Base-by-base conservation (phyloP, 2,797 vertebrate genomes). In the Silurus aristotelis region DNA sequence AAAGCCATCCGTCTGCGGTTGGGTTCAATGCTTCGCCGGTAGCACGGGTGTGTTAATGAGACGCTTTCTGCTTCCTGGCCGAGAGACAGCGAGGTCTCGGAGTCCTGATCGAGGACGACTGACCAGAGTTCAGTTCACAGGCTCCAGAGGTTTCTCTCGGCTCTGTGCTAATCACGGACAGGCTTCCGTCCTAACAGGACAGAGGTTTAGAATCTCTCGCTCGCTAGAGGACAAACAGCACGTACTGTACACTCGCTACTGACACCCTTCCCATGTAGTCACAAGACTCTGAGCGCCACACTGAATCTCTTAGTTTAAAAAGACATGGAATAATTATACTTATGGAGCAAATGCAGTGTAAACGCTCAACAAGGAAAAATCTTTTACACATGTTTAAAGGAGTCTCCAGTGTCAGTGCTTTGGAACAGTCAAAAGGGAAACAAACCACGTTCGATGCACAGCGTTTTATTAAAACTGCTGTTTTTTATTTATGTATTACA, bases 111-210 rank as follows among this genome's bases (percentile, higher is more conserved):
- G 22, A 67, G 64, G 25, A 52, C 64, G 20, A 43, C 71, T 82
- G 82, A 46, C 80, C 78, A 6, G 25, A 56, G 85, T 76, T 81
- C 75, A 87, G 66, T 67, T 88, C 66, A 66, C 85, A 68, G 70
- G 52, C 63, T 83, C 70, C 70, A 22, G 84, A 83, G 67, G 66
- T 64, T 86, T 89, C 68, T 85, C 79, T 75, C 68, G 68, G 60
- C 52, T 87, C 20, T 46, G 38, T 83, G 86, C 73, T 86, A 89
- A 88, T 87, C 86, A 86, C 25, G 63, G 83, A 83, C 55, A 63
- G 75, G 64, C 55, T 84, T 88, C 83, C 61, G 52, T 68, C 55
- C 60, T 84, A 20, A 75, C 86, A 71, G 83, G 52, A 85, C 61
- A 66, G 14, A 78, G 27, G 82, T 72, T 67, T 25, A 25, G 46